These are phyloP conservation scores for Desoria tigrina DNA, from an alignment of 2,888 invertebrate species.

Conservation along the genomic window DNA sequence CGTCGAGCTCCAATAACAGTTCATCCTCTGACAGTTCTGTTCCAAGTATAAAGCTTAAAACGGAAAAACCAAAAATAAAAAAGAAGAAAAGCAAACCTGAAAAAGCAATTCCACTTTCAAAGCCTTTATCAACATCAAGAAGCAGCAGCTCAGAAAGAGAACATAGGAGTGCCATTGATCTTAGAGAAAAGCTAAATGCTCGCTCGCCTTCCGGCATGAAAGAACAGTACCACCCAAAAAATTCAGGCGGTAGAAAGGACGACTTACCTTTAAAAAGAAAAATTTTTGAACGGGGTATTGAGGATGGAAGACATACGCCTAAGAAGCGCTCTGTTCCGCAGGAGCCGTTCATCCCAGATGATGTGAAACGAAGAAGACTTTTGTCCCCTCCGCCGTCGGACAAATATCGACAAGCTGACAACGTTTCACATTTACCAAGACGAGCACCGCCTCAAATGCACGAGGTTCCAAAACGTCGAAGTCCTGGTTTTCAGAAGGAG, in stretches of 20 bases:
- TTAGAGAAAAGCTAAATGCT: constrained; percentile 20
- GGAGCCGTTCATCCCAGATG: constrained; percentile 20
- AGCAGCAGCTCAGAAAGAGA: constrained; percentile 17
- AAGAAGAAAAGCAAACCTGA: constrained; percentile 33
- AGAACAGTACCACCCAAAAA: not conserved
- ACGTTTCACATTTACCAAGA: not conserved
- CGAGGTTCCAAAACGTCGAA: not conserved
- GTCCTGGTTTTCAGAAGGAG: not conserved
- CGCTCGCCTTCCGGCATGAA: constrained; percentile 4
- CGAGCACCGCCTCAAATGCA: constrained; percentile 17
- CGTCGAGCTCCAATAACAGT: constrained; percentile 39
- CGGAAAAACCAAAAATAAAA: constrained; percentile 36
- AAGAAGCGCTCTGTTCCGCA: constrained; percentile 28
- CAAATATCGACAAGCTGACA: constrained; percentile 15
- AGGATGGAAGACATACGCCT: constrained; percentile 17
- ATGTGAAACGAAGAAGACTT: constrained; percentile 15
- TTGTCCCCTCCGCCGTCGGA: constrained; percentile 13
- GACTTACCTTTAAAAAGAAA: not conserved
- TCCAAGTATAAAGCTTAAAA: constrained; percentile 50
- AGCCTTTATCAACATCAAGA: not conserved
- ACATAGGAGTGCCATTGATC: not conserved
- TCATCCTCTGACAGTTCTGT: constrained; percentile 50
- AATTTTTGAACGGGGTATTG: constrained; percentile 4
- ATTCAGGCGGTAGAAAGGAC: constrained; percentile 14
- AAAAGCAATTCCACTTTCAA: constrained; percentile 13